Evolutionary conservation across 2,113 vertebrate genomes (phyloP).

Genomic region (Jacana jacana): DNA sequence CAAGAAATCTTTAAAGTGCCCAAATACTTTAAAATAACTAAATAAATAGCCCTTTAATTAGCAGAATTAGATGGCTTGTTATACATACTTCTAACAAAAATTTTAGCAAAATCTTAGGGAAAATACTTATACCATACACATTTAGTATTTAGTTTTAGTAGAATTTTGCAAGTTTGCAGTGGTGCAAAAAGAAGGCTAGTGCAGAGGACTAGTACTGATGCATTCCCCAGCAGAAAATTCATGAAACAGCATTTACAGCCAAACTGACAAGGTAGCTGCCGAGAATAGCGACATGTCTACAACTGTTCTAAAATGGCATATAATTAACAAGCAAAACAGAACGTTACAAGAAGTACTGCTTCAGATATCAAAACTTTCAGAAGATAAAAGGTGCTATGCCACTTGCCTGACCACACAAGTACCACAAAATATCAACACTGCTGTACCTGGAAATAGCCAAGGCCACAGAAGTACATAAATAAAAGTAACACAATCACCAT

Average conservation of each 20-base stretch:
- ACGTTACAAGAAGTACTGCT: neutral
- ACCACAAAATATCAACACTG: neutral
- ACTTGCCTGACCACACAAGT: neutral
- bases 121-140: neutral
- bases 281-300: neutral
- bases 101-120: neutral
- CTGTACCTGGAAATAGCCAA: neutral
- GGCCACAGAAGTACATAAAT: neutral
- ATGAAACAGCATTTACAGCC: neutral
- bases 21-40: neutral
- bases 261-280: neutral
- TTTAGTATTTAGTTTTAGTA: neutral
- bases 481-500: neutral
- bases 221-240: neutral
- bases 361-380: neutral
- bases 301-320: neutral
- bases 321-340: neutral
- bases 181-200: neutral
- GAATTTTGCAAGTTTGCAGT: neutral
- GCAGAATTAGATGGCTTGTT: neutral
- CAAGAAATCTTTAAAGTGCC: neutral
- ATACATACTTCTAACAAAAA: neutral
- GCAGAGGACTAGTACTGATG: neutral
- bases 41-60: neutral
- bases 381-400: neutral